These are phyloP conservation scores for Eptatretus burgeri DNA, from an alignment of 2,113 vertebrate species.

Conservation along the genomic window DNA sequence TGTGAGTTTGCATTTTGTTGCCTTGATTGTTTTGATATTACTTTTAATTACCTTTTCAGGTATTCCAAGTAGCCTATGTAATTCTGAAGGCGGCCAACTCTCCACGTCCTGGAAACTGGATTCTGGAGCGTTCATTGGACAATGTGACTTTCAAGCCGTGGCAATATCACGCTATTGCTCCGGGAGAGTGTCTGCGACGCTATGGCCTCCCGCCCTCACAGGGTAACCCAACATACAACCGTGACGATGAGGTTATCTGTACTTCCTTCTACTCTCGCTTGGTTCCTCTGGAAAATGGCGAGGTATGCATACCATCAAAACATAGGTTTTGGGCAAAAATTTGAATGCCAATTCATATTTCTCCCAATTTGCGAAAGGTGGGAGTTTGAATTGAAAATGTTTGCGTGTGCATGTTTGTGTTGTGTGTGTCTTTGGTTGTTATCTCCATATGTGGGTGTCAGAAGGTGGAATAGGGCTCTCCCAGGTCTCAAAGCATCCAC, in stretches of 20 bases:
- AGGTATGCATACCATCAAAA: conserved; percentile 27
- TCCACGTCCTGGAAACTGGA: conserved; percentile 79
- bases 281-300: conserved; percentile 82
- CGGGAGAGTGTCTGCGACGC: conserved; percentile 55
- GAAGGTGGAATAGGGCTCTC: too few relatives aligned
- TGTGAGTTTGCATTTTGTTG: too few relatives aligned
- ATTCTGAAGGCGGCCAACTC: conserved; percentile 85
- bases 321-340: too few relatives aligned
- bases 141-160: conserved; percentile 42
- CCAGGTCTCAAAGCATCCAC: too few relatives aligned
- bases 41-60: conserved; percentile 16
- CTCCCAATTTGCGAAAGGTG: too few relatives aligned
- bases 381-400: neutral
- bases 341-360: too few relatives aligned
- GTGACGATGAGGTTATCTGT: conserved; percentile 81
- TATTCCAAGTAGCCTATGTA: conserved; percentile 80
- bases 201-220: conserved; percentile 46
- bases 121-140: conserved; percentile 61
- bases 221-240: conserved; percentile 46
- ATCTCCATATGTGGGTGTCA: too few relatives aligned
- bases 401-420: neutral
- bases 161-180: conserved; percentile 80
- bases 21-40: too few relatives aligned
- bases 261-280: conserved; percentile 89
- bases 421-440: neutral